Conservation (phyloP, 2,113 vertebrate genomes). For the Serilophus lunatus region DNA sequence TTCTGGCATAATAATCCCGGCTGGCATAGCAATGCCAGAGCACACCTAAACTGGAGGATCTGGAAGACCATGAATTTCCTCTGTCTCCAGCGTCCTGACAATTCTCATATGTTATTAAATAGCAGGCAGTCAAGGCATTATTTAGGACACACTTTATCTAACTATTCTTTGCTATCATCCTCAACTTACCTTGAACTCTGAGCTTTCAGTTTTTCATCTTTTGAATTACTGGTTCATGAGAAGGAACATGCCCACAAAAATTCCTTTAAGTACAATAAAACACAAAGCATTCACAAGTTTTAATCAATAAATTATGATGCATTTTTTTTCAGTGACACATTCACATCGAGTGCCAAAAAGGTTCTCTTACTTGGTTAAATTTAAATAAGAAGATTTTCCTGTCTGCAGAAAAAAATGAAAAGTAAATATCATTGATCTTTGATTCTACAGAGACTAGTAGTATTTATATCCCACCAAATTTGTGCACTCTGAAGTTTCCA, state of each 20-base stretch:
- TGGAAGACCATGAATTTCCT: neutral
- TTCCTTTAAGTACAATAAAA: neutral
- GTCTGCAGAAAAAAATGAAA: neutral
- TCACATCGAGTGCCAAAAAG: neutral
- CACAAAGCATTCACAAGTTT: neutral
- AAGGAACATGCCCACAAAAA: neutral
- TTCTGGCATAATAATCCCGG: neutral
- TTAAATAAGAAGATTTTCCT: neutral
- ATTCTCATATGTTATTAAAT: neutral
- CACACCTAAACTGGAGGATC: neutral
- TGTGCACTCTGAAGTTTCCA: neutral
- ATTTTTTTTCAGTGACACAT: neutral
- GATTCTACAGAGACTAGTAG: neutral
- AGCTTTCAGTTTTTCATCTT: neutral
- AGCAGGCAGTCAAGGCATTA: neutral
- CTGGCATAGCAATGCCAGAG: neutral
- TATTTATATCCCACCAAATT: neutral
- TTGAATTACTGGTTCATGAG: neutral
- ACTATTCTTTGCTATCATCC: neutral
- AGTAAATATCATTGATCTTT: neutral
- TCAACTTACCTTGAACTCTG: neutral
- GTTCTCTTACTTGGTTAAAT: neutral
- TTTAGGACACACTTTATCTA: neutral
- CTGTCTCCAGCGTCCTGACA: neutral
- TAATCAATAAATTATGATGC: neutral